phyloP scores from a whole-genome alignment of 64 coral and sea anemone species.

The Pocillopora damicornis region DNA sequence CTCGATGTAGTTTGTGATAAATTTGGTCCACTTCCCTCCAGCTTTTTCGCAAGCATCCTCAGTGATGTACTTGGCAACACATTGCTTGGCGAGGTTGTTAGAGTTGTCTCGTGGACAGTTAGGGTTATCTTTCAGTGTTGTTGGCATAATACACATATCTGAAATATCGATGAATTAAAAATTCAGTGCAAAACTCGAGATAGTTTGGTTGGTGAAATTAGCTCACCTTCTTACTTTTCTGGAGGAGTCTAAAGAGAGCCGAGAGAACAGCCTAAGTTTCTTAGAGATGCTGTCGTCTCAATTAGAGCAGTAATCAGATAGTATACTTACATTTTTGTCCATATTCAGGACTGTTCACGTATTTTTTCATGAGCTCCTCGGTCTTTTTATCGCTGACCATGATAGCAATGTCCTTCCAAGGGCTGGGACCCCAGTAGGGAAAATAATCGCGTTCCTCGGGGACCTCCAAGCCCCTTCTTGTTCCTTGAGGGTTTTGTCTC shows the following conservation, averaged over 20 bases:
- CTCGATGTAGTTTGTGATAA: not conserved
- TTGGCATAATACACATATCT: constrained; percentile 5
- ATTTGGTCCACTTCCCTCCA: not conserved
- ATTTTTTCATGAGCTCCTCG: not conserved
- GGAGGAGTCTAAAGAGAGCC: too few species aligned
- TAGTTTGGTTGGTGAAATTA: not conserved
- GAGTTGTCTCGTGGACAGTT: not conserved
- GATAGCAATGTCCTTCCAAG: constrained; percentile 40
- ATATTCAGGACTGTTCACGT: not conserved
- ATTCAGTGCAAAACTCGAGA: not conserved
- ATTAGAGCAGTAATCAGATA: not conserved
- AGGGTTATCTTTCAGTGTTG: not conserved
- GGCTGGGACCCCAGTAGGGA: not conserved
- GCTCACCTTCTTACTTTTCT: too few species aligned
- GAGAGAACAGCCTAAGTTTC: not conserved
- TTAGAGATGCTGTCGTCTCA: not conserved
- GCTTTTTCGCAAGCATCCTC: not conserved
- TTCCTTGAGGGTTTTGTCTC: constrained; percentile 53
- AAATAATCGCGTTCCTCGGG: constrained; percentile 68
- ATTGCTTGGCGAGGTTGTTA: not conserved
- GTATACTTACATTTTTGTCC: not conserved
- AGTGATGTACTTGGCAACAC: not conserved
- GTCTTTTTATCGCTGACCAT: constrained; percentile 5
- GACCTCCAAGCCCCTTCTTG: constrained; percentile 54
- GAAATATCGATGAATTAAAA: not conserved